These are phyloP conservation scores for Eciton burchellii DNA, from an alignment of 1,140 invertebrate genomes.

Conservation along the genomic window DNA sequence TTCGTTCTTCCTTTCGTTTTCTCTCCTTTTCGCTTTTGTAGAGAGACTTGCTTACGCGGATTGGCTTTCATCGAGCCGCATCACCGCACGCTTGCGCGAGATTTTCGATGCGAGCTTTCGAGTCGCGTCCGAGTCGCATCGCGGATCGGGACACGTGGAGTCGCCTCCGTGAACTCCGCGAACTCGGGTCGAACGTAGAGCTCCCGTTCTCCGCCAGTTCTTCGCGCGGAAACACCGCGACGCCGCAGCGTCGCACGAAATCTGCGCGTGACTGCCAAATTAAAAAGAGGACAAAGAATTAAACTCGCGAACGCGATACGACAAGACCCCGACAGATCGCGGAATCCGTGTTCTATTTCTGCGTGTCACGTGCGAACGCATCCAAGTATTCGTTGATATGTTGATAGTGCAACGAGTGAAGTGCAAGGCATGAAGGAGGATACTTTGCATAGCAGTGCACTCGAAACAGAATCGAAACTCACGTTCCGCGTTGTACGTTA, in stretches of 20 bases:
- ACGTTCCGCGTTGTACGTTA: neutral
- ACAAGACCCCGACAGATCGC: neutral
- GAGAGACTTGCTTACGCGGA: slow-evolving; percentile 58
- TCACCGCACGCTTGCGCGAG: slow-evolving; percentile 72
- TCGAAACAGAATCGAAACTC: neutral
- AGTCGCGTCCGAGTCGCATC: slow-evolving; percentile 71
- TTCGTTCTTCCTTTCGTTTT: slow-evolving; percentile 26
- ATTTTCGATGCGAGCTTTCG: slow-evolving; percentile 70
- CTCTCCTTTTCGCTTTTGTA: slow-evolving; percentile 47
- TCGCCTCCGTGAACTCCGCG: slow-evolving; percentile 49
- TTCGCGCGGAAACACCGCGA: neutral
- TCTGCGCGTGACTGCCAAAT: neutral
- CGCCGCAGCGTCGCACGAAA: neutral
- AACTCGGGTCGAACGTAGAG: slow-evolving; percentile 42
- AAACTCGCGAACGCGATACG: neutral
- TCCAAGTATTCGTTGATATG: neutral
- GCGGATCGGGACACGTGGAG: slow-evolving; percentile 74
- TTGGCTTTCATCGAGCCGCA: slow-evolving; percentile 65
- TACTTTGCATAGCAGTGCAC: neutral
- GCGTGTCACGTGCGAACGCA: neutral
- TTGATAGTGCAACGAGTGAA: neutral
- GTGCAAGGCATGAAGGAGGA: neutral
- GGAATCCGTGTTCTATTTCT: neutral
- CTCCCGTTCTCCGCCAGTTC: slow-evolving; percentile 36
- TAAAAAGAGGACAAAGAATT: neutral